phyloP scores from a whole-genome alignment of 2,888 invertebrate genomes.

The Sicus ferrugineus region DNA sequence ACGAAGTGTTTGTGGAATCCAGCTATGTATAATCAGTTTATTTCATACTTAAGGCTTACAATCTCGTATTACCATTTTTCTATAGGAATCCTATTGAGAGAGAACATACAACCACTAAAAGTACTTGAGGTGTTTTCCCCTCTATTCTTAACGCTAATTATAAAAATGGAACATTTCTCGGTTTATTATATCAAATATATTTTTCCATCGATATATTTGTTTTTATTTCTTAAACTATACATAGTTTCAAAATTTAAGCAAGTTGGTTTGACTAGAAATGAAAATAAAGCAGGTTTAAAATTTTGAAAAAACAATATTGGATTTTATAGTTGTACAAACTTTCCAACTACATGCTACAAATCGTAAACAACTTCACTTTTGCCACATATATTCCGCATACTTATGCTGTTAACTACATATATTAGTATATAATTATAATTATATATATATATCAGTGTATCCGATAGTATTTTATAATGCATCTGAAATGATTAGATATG shows the following conservation, averaged over 20 bases:
- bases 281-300: conserved; percentile 14
- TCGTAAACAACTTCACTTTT: neutral
- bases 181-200: neutral
- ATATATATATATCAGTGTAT: neutral
- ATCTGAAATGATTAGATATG: neutral
- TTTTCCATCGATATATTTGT: neutral
- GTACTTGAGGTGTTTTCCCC: too few relatives aligned
- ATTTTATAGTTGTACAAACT: neutral
- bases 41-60: too few relatives aligned
- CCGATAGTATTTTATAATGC: neutral
- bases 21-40: too few relatives aligned
- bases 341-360: neutral
- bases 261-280: conserved; percentile 27
- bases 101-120: neutral
- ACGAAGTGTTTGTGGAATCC: too few relatives aligned
- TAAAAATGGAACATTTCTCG: neutral
- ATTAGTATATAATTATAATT: neutral
- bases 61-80: too few relatives aligned
- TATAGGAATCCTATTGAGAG: too few relatives aligned
- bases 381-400: neutral
- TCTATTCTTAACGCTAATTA: neutral
- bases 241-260: conserved; percentile 6
- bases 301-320: neutral
- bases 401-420: neutral
- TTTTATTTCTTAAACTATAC: too few relatives aligned